These are phyloP conservation scores for Helicoverpa armigera DNA, from an alignment of 1,140 invertebrate genomes.

Conservation along the genomic window DNA sequence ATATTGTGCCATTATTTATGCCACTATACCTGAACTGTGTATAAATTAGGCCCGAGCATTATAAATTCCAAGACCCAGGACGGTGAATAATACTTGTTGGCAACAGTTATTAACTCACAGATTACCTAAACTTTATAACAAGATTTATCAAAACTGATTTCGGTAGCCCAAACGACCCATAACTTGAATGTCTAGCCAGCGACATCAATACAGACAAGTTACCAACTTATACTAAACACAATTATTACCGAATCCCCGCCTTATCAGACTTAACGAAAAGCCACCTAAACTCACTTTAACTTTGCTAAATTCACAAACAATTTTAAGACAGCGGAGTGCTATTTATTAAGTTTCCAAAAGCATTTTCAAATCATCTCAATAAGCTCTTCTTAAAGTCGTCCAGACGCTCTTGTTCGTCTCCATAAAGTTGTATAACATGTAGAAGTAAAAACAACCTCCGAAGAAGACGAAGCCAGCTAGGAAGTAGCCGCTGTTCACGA, in stretches of 20 bases:
- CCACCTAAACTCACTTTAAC: slow-evolving; percentile 42
- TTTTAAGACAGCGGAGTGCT: slow-evolving; percentile 36
- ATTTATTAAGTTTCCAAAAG: slow-evolving; percentile 47
- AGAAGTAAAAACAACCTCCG: slow-evolving; percentile 58
- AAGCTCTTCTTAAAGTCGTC: slow-evolving; percentile 56
- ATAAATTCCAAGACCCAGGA: too few species aligned
- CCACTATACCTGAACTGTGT: too few species aligned
- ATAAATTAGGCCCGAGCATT: too few species aligned
- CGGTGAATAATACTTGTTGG: too few species aligned
- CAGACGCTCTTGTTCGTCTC: slow-evolving; percentile 53
- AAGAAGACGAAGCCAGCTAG: slow-evolving; percentile 53
- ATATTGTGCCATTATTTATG: too few species aligned
- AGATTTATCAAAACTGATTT: slow-evolving; percentile 36
- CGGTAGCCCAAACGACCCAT: slow-evolving; percentile 25
- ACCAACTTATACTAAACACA: slow-evolving; percentile 37
- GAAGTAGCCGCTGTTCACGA: slow-evolving; percentile 60
- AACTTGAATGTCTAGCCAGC: slow-evolving; percentile 19
- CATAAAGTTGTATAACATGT: slow-evolving; percentile 58
- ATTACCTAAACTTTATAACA: slow-evolving; percentile 12
- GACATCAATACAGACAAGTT: slow-evolving; percentile 25
- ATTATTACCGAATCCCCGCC: slow-evolving; percentile 16
- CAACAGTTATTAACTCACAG: background rate
- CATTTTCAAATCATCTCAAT: slow-evolving; percentile 47
- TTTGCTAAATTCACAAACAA: slow-evolving; percentile 43
- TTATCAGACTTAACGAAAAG: slow-evolving; percentile 33